These are phyloP conservation scores for Leptura quadrifasciata DNA, from an alignment of 2,888 invertebrate genomes.

Conservation along the genomic window DNA sequence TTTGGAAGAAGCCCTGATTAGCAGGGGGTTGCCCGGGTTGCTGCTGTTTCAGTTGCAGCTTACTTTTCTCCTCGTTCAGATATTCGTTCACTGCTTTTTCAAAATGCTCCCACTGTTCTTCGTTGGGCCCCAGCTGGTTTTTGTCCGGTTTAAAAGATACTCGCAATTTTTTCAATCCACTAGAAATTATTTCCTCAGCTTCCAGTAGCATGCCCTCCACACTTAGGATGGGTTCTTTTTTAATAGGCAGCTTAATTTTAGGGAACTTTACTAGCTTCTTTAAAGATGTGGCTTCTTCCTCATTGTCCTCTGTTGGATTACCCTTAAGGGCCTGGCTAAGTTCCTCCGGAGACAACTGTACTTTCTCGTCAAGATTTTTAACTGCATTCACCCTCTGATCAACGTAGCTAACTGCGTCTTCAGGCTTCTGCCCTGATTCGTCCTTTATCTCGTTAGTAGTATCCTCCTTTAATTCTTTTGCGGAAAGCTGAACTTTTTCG, in stretches of 20 bases:
- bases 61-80: conserved; percentile 54
- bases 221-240: background rate
- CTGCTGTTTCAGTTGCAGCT: conserved; percentile 45
- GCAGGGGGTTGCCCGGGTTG: conserved; percentile 23
- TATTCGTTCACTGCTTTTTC: conserved; percentile 55
- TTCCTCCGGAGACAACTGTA: conserved; percentile 62
- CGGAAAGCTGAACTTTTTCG: conserved; percentile 60
- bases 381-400: conserved; percentile 33
- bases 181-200: conserved; percentile 47
- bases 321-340: conserved; percentile 48
- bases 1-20: conserved; percentile 57
- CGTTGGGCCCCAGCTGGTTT: conserved; percentile 47
- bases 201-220: conserved; percentile 40
- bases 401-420: background rate
- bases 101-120: conserved; percentile 57
- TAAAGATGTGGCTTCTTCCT: background rate
- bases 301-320: conserved; percentile 37
- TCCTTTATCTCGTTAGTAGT: conserved; percentile 20
- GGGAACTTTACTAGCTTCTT: conserved; percentile 29
- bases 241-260: conserved; percentile 9
- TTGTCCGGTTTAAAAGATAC: conserved; percentile 53
- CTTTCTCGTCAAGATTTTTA: conserved; percentile 65
- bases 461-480: conserved; percentile 47
- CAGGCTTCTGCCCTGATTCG: background rate
- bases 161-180: conserved; percentile 53